Conservation (phyloP, 2,113 vertebrate species). For the Ginglymostoma cirratum region DNA sequence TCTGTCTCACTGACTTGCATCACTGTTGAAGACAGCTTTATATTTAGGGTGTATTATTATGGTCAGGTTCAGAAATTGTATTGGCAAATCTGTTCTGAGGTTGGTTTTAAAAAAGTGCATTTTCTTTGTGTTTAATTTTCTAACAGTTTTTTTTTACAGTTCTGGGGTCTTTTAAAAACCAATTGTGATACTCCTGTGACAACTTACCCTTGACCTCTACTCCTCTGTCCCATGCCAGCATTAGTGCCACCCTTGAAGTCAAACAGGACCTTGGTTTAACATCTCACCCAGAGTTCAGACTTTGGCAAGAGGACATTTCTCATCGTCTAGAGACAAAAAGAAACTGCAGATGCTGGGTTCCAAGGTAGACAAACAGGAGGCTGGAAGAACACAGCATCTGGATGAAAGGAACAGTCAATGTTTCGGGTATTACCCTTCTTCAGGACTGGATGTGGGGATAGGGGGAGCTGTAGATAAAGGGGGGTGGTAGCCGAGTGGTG, state of each 20-base stretch:
- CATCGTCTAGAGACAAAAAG: neutral
- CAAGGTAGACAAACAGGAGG: no score
- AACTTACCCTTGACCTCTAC: neutral
- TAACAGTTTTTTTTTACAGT: neutral
- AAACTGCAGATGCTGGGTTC: no score
- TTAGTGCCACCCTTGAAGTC: neutral
- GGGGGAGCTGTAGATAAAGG: no score
- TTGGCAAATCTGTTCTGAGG: neutral
- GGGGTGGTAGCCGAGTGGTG: no score
- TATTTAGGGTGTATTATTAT: neutral
- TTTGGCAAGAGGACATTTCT: neutral
- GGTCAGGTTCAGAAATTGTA: neutral
- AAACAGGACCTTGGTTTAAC: neutral
- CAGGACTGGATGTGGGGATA: no score
- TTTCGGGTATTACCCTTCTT: no score
- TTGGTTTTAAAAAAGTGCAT: neutral
- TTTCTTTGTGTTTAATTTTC: neutral
- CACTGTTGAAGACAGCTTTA: neutral
- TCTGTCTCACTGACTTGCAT: neutral
- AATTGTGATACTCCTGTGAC: neutral
- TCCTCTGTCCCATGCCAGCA: neutral
- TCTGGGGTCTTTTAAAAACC: neutral
- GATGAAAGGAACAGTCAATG: no score
- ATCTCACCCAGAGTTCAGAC: neutral
- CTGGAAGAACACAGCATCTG: no score